phyloP scores from a whole-genome alignment of 2,888 invertebrate genomes.

The Hemicrepidius hirtus region DNA sequence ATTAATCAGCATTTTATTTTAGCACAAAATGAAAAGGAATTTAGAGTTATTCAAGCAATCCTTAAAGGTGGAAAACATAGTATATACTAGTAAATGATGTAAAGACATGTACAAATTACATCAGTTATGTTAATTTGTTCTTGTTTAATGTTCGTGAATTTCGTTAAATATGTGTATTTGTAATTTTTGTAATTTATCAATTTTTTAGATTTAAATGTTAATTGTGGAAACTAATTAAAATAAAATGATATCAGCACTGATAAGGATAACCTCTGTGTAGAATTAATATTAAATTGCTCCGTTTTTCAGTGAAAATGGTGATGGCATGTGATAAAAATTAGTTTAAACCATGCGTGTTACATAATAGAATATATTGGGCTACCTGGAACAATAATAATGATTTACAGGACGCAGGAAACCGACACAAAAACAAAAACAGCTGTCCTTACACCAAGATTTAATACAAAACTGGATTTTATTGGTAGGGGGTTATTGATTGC shows the following conservation, averaged over 20 bases:
- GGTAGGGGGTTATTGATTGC: not conserved
- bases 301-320: not conserved
- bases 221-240: not conserved
- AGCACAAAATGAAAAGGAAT: conserved; percentile 59
- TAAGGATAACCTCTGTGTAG: conserved; percentile 19
- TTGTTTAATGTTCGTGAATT: not conserved
- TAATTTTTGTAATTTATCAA: not conserved
- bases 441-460: not conserved
- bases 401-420: not conserved
- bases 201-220: not conserved
- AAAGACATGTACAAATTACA: conserved; percentile 14
- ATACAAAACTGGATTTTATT: not conserved
- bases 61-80: conserved; percentile 62
- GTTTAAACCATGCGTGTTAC: not conserved
- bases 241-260: not conserved
- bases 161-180: not conserved
- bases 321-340: not conserved
- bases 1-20: conserved; percentile 64
- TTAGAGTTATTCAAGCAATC: conserved; percentile 63
- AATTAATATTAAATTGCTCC: not conserved
- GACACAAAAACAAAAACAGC: conserved; percentile 18
- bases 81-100: conserved; percentile 34
- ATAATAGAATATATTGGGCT: not conserved
- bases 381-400: conserved; percentile 3
- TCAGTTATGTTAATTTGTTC: conserved; percentile 23